phyloP scores from a whole-genome alignment of 2,888 invertebrate species.

The Conchocele bisecta region DNA sequence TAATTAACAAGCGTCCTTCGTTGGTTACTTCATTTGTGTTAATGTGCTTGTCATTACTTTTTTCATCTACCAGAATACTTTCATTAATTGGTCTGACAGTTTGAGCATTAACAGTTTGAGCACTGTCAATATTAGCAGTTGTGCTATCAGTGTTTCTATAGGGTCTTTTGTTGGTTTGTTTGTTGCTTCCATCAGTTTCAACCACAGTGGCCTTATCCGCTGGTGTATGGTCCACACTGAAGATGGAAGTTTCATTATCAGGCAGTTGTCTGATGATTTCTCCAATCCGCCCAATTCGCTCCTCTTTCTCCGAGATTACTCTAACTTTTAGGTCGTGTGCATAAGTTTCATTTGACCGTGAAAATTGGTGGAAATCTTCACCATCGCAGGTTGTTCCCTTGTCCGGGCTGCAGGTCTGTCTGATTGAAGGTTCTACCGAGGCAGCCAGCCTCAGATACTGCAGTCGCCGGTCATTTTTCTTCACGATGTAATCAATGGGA shows the following conservation, averaged over 20 bases:
- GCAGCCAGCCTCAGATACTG: conserved; percentile 54
- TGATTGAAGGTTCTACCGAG: conserved; percentile 7
- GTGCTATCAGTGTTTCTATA: too few relatives aligned
- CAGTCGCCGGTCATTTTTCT: conserved; percentile 64
- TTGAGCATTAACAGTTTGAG: too few relatives aligned
- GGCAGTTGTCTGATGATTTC: conserved; percentile 55
- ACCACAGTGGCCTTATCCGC: background rate
- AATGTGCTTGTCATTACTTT: too few relatives aligned
- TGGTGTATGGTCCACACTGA: conserved; percentile 7
- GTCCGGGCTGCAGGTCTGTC: background rate
- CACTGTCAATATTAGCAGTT: too few relatives aligned
- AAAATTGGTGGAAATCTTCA: conserved; percentile 27
- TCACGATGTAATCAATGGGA: conserved; percentile 64
- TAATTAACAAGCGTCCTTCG: too few relatives aligned
- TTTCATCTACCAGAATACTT: too few relatives aligned
- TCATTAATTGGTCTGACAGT: too few relatives aligned
- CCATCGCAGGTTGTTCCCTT: background rate
- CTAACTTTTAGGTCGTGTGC: conserved; percentile 13
- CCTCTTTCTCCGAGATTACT: conserved; percentile 39
- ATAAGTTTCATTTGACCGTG: conserved; percentile 20
- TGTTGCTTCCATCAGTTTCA: too few relatives aligned
- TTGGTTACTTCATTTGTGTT: too few relatives aligned
- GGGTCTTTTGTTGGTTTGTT: conserved; percentile 39
- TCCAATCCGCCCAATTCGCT: conserved; percentile 48
- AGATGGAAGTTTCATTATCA: conserved; percentile 46